These are phyloP conservation scores for Chunga burmeisteri DNA, from an alignment of 2,113 vertebrate genomes.

Conservation along the genomic window DNA sequence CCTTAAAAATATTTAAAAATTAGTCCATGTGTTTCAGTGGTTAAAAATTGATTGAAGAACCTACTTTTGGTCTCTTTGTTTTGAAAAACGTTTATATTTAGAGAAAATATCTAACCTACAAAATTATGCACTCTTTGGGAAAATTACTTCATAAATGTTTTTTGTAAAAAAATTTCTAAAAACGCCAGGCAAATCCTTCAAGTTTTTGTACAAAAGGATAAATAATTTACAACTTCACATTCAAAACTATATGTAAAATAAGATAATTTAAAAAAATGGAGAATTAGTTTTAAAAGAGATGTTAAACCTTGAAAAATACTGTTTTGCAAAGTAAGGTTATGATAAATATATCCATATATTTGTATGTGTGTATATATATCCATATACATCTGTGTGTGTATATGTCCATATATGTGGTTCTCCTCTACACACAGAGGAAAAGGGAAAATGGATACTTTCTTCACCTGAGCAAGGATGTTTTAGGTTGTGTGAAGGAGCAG, in stretches of 20 bases:
- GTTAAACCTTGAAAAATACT: not conserved
- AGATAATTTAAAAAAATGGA: not conserved
- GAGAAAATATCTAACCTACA: not conserved
- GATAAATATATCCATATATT: not conserved
- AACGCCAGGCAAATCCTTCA: not conserved
- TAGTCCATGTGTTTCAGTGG: not conserved
- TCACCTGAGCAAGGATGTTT: not conserved
- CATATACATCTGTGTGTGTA: too few species aligned
- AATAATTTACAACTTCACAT: not conserved
- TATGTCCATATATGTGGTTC: not conserved
- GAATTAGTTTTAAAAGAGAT: not conserved
- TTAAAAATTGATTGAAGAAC: not conserved
- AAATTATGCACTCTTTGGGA: not conserved
- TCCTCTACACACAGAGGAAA: not conserved
- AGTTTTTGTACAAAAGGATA: not conserved
- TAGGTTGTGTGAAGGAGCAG: not conserved
- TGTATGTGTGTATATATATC: not conserved
- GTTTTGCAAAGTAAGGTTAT: not conserved
- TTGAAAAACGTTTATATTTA: not conserved
- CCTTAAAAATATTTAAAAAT: not conserved
- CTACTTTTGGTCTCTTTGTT: not conserved
- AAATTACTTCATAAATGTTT: not conserved
- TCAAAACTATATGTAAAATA: not conserved
- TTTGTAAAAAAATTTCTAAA: not conserved
- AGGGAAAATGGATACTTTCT: not conserved